Conservation (phyloP, 1,140 invertebrate species). For the Caerostris darwini region DNA sequence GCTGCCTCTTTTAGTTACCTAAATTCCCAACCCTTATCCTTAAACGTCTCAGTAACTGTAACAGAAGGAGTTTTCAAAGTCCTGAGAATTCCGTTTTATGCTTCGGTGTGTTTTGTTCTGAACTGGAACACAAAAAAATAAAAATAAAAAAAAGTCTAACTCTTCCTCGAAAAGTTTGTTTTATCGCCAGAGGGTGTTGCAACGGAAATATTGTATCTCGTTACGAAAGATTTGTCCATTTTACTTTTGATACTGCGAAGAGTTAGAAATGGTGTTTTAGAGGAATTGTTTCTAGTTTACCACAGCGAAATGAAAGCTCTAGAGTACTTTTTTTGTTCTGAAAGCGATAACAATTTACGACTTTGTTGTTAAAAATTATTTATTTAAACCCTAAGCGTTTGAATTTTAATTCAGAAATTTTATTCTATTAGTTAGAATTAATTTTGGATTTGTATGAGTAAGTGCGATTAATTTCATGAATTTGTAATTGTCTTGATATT, state of each 20-base stretch:
- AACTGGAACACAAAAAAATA: neutral
- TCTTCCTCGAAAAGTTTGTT: neutral
- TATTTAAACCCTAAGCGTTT: too few relatives aligned
- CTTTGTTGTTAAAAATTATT: too few relatives aligned
- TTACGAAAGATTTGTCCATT: neutral
- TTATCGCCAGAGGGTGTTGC: neutral
- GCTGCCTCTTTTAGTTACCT: constrained; percentile 11
- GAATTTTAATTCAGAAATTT: too few relatives aligned
- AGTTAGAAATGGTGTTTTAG: neutral
- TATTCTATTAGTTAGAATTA: too few relatives aligned
- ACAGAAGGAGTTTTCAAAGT: constrained; percentile 45
- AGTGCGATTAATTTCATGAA: too few relatives aligned
- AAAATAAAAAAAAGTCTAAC: constrained; percentile 3
- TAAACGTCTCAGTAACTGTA: neutral
- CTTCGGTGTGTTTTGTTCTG: neutral
- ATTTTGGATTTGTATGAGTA: too few relatives aligned
- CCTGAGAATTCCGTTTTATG: constrained; percentile 29
- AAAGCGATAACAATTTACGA: too few relatives aligned
- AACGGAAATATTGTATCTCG: constrained; percentile 18
- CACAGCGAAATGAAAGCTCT: too few relatives aligned
- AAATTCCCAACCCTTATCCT: constrained; percentile 11
- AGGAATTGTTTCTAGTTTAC: too few relatives aligned
- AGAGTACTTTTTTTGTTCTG: too few relatives aligned
- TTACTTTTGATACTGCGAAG: neutral
- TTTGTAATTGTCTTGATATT: too few relatives aligned